These are phyloP conservation scores for Chlorocebus sabaeus DNA, from an alignment of 2,113 vertebrate genomes.

Conservation along the genomic window DNA sequence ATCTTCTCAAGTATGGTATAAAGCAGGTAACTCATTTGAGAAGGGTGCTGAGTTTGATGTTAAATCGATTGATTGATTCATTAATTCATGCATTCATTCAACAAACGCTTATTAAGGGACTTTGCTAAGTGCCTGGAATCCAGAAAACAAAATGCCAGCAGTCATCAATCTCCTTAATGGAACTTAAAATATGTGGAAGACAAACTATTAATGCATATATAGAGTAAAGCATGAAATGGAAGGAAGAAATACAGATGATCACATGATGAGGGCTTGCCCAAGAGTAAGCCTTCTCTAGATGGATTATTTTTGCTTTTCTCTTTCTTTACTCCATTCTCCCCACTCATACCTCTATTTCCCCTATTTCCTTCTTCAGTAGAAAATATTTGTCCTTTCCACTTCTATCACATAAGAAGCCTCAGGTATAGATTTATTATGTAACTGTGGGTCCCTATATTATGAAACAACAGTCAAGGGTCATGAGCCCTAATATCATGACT, in stretches of 20 bases:
- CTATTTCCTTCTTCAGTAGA: neutral
- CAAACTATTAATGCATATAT: neutral
- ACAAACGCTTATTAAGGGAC: neutral
- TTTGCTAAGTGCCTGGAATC: neutral
- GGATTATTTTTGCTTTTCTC: neutral
- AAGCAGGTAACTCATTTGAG: neutral
- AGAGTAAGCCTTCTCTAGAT: neutral
- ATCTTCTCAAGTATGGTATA: neutral
- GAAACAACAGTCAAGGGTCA: neutral
- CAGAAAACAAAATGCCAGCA: neutral
- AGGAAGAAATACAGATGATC: neutral
- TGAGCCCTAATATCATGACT: neutral
- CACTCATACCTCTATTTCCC: neutral
- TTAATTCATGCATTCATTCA: neutral
- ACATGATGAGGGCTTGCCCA: neutral
- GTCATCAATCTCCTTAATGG: neutral
- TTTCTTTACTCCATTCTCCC: neutral
- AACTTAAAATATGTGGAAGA: neutral
- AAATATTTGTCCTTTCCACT: neutral
- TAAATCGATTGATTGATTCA: neutral
- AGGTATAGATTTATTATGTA: neutral
- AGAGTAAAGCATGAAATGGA: neutral
- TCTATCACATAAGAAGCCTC: neutral
- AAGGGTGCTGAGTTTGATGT: neutral
- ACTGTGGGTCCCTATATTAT: neutral